These are phyloP conservation scores for Sitta carolinensis DNA, from an alignment of 2,797 vertebrate genomes.

Conservation along the genomic window DNA sequence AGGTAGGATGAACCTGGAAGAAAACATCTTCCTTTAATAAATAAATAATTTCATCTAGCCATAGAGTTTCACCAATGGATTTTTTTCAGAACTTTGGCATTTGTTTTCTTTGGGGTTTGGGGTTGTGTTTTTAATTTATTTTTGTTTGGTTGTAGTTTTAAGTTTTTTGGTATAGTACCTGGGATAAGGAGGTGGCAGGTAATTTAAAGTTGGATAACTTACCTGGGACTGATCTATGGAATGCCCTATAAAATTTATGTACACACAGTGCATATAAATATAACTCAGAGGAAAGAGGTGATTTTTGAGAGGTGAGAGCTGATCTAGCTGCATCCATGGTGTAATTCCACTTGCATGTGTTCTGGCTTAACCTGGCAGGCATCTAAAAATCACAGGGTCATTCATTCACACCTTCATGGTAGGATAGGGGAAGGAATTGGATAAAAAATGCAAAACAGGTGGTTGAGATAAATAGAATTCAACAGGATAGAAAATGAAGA, in stretches of 20 bases:
- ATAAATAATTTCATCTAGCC: not conserved
- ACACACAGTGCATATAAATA: not conserved
- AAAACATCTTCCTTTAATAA: not conserved
- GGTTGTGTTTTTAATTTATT: not conserved
- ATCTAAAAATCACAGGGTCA: not conserved
- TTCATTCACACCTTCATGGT: not conserved
- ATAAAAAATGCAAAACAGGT: not conserved
- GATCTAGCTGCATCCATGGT: not conserved
- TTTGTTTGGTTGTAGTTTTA: not conserved
- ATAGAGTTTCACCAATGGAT: not conserved
- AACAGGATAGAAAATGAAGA: not conserved
- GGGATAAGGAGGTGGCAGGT: rapidly evolving
- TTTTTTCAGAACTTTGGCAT: not conserved
- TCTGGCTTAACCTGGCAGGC: not conserved
- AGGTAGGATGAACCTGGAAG: not conserved
- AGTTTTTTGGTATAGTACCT: not conserved
- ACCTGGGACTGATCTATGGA: not conserved
- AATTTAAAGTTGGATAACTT: not conserved
- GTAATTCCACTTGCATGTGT: not conserved
- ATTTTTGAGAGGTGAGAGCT: not conserved
- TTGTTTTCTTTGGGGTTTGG: not conserved
- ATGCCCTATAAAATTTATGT: not conserved
- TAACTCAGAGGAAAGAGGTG: not conserved
- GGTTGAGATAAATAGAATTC: not conserved
- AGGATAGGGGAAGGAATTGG: not conserved